A percentile compares a stretch with the other conserved stretches of the same genome.
These are phyloP conservation scores for Drosophila prostipennis DNA, from an alignment of 2,888 invertebrate genomes.

Conservation along the genomic window DNA sequence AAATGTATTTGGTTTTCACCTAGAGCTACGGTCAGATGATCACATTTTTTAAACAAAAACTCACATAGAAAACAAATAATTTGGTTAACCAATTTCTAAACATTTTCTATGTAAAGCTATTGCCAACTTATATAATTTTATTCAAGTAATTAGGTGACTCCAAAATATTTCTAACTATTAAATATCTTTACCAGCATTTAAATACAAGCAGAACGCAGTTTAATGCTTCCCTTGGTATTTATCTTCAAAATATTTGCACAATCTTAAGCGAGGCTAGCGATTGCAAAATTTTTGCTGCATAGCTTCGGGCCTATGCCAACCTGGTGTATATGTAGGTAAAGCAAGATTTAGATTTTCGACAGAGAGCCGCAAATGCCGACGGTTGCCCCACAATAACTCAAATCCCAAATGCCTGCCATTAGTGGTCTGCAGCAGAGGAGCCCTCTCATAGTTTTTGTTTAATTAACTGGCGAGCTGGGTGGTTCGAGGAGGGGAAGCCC, in stretches of 20 bases:
- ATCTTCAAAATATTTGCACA: slow-evolving; percentile 16
- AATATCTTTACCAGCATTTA: too few relatives aligned
- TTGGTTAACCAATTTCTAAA: too few relatives aligned
- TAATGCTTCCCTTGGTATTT: background rate
- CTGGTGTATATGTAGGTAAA: slow-evolving; percentile 18
- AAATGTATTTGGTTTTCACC: too few relatives aligned
- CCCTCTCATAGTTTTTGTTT: slow-evolving; percentile 50
- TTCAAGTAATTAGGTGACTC: too few relatives aligned
- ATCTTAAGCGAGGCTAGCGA: slow-evolving; percentile 4
- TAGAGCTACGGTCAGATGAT: too few relatives aligned
- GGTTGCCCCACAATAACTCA: slow-evolving; percentile 42
- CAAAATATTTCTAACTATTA: too few relatives aligned
- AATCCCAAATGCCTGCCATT: slow-evolving; percentile 53
- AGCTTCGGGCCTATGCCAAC: slow-evolving; percentile 1
- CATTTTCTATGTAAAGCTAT: too few relatives aligned
- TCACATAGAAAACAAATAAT: too few relatives aligned
- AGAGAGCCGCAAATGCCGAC: slow-evolving; percentile 39
- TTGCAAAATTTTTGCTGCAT: slow-evolving; percentile 7
- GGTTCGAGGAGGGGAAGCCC: background rate
- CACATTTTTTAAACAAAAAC: too few relatives aligned
- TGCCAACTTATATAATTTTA: too few relatives aligned
- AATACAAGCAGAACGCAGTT: background rate
- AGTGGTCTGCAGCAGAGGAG: slow-evolving; percentile 44
- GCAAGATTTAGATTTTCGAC: slow-evolving; percentile 11
- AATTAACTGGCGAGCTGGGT: slow-evolving; percentile 59